A percentile compares a stretch with the other conserved stretches of the same genome.
Evolutionary conservation across 1,140 invertebrate genomes (phyloP).

Genomic region (Leguminivora glycinivorella): DNA sequence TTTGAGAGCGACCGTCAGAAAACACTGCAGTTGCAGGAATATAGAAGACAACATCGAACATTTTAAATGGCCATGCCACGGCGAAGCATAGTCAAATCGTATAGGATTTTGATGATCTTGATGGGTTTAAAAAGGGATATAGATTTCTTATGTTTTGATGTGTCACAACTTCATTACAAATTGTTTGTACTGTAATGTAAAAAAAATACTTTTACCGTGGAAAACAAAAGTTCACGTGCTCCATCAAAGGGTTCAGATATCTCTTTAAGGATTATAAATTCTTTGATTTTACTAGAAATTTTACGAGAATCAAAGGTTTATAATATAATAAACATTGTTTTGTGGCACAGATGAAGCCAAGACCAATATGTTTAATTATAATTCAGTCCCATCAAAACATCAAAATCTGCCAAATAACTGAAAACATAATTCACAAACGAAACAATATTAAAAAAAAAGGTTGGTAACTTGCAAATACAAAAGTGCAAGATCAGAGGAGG

Average conservation of each 20-base stretch:
- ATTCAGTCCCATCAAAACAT: background rate
- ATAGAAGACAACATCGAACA: constrained; percentile 8
- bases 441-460: constrained; percentile 9
- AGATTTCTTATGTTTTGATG: too few relatives aligned
- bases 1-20: background rate
- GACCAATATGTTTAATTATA: background rate
- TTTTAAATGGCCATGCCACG: constrained; percentile 4
- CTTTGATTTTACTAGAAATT: too few relatives aligned
- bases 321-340: too few relatives aligned
- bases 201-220: too few relatives aligned
- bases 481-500: constrained; percentile 5
- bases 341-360: background rate
- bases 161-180: too few relatives aligned
- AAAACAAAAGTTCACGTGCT: too few relatives aligned
- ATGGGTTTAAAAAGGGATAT: background rate
- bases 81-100: background rate
- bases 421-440: background rate
- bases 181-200: too few relatives aligned
- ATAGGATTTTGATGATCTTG: background rate
- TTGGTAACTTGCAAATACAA: background rate
- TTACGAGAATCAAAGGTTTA: too few relatives aligned
- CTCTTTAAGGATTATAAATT: too few relatives aligned
- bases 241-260: too few relatives aligned
- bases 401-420: background rate
- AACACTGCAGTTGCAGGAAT: background rate